Base-by-base conservation (phyloP, 1,140 invertebrate genomes). In the Eriocheir sinensis region DNA sequence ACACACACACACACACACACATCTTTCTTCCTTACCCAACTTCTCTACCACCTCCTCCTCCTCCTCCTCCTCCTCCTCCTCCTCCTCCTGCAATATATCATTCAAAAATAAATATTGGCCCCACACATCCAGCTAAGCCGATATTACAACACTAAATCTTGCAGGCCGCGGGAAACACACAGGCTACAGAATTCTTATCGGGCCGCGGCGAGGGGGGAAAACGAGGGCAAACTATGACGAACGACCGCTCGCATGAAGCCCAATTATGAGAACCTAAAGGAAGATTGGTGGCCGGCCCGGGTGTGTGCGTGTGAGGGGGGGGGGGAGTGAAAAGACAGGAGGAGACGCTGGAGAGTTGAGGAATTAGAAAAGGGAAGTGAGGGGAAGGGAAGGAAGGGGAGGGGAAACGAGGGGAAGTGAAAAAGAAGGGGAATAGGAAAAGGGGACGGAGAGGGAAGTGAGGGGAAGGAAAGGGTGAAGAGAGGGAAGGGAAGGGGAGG, bases 121-220 rank as follows among this genome's bases (percentile, higher is more conserved):
- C 86, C 92, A 93, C 92, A 93, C 79, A 93, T 93, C 86, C 85
- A 41, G 30, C 44, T 93, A 88, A 93, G 92, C 81, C 79, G 92
- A 93, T 93, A 93, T 93, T 93, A 93, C 85, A 88, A 48, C 92
- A 93, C 85, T 93, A 93, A 93, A 93, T 93, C 92, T 93, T 93
- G 92, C 85, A 88, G 48, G 15, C 88, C 32, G 41, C n/a, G 30
- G 83, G 21, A 38, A 38, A 36, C 36, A 72, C 79, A 8, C 30
- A 12, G 2, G 27, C 38, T 40, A 30, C 15, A 21, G 27, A 36
- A 36, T 30, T 30, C 34, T 30, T 81, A 36, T 48, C 88, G 32
- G 44, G 27, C 30, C 21, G 30, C 40, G 30, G 83, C n/a, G 38
- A 36, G 38, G 30, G 27, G 88, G 72, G 72, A 72, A 44, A 38